phyloP scores from a whole-genome alignment of 2,113 vertebrate genomes.

The Microtus ochrogaster region DNA sequence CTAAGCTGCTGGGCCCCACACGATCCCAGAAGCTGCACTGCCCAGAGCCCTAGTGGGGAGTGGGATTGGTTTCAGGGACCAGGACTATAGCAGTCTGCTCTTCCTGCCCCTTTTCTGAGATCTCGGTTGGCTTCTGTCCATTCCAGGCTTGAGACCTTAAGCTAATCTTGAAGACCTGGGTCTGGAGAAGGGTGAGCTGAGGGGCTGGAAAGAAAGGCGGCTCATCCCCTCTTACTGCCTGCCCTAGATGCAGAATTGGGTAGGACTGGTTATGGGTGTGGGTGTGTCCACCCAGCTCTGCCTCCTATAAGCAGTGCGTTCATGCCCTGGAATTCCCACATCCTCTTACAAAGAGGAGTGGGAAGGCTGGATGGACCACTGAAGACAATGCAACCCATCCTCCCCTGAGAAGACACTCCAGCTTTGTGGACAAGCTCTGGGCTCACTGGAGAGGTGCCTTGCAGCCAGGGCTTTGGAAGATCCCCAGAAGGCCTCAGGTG shows the following conservation, averaged over 20 bases:
- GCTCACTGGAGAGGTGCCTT: background rate
- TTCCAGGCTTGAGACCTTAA: background rate
- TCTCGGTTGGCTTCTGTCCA: background rate
- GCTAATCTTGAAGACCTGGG: background rate
- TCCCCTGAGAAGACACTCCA: fast-evolving
- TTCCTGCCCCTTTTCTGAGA: background rate
- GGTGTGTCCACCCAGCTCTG: background rate
- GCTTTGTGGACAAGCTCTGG: background rate
- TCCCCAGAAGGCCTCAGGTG: background rate
- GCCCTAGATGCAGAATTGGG: background rate
- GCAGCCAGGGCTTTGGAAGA: background rate
- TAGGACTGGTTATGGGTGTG: background rate
- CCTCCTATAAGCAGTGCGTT: background rate
- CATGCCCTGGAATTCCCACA: fast-evolving
- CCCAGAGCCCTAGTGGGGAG: background rate
- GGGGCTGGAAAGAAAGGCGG: background rate
- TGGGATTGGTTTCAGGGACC: too few relatives aligned
- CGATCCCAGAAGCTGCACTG: background rate
- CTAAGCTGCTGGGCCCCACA: background rate
- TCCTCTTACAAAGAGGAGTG: too few relatives aligned
- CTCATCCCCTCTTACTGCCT: background rate
- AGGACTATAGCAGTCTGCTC: background rate
- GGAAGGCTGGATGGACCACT: background rate
- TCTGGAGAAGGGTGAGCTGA: fast-evolving
- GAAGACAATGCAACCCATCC: fast-evolving